phyloP scores from a whole-genome alignment of 2,797 vertebrate species.

The Emys orbicularis region DNA sequence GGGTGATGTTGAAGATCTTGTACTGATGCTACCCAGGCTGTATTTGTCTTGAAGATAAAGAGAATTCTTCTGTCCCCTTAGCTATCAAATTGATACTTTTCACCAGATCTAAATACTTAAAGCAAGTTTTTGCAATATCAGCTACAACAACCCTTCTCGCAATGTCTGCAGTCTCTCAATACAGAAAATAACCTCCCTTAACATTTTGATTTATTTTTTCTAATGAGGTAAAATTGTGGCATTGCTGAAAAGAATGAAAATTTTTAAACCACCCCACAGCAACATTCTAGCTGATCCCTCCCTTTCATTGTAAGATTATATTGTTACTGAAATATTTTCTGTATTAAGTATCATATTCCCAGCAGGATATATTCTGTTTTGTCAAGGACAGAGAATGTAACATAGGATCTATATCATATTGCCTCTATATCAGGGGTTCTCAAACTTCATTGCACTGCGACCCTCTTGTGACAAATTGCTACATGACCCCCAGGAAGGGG shows the following conservation, averaged over 20 bases:
- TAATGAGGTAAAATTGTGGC: constrained; percentile 58
- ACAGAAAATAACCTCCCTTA: neutral
- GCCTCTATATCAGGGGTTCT: too few species aligned
- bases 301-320: constrained; percentile 42
- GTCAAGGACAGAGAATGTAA: constrained; percentile 59
- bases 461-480: too few species aligned
- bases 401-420: neutral
- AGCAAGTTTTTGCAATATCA: constrained; percentile 32
- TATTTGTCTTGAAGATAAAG: constrained; percentile 3
- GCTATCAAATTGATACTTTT: constrained; percentile 49
- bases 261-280: constrained; percentile 9
- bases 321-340: constrained; percentile 57
- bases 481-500: too few species aligned
- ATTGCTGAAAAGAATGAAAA: constrained; percentile 56
- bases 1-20: neutral
- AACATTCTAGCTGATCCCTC: constrained; percentile 37
- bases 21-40: neutral
- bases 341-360: constrained; percentile 59
- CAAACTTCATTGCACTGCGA: too few species aligned
- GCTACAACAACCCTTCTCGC: neutral
- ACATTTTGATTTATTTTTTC: constrained; percentile 56
- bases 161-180: constrained; percentile 36
- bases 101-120: constrained; percentile 2
- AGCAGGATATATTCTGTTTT: constrained; percentile 35
- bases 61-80: constrained; percentile 27